Percentiles rank a stretch among this genome's conserved stretches.
phyloP scores from a whole-genome alignment of 2,888 invertebrate genomes.

The Lochmaea capreae region DNA sequence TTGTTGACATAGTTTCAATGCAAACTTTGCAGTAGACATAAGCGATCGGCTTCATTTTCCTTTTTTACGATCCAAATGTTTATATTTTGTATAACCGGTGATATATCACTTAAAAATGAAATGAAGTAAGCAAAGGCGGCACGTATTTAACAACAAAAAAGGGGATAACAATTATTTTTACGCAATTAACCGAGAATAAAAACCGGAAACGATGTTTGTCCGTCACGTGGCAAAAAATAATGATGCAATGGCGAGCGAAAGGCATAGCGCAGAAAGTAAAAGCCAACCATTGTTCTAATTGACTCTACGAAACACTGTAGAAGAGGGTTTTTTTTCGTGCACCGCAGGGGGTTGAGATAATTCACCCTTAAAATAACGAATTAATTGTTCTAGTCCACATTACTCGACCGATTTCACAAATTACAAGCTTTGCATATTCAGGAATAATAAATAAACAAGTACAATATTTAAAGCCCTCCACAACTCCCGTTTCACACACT shows the following conservation, averaged over 20 bases:
- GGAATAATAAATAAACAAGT: neutral
- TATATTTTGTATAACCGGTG: neutral
- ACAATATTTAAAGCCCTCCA: no score
- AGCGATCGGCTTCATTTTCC: neutral
- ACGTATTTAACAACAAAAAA: neutral
- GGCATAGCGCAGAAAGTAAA: slow-evolving; percentile 21
- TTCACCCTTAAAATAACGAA: neutral
- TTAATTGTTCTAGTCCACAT: no score
- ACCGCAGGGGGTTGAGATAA: slow-evolving; percentile 2
- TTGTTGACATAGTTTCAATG: slow-evolving; percentile 6
- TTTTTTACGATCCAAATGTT: neutral
- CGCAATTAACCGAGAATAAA: slow-evolving; percentile 11
- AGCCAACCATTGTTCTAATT: slow-evolving; percentile 25
- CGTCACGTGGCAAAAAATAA: slow-evolving; percentile 30
- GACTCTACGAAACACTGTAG: slow-evolving; percentile 15
- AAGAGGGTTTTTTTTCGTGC: neutral
- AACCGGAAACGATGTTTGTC: slow-evolving; percentile 6
- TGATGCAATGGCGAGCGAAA: slow-evolving; percentile 33
- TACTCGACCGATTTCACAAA: no score
- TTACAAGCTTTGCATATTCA: neutral
- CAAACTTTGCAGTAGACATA: neutral
- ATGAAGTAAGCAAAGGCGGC: neutral
- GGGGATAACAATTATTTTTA: neutral
- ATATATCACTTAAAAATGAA: neutral
- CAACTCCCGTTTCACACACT: no score